Conservation (phyloP, 2,888 invertebrate species). For the Heteromyza rotundicornis region DNA sequence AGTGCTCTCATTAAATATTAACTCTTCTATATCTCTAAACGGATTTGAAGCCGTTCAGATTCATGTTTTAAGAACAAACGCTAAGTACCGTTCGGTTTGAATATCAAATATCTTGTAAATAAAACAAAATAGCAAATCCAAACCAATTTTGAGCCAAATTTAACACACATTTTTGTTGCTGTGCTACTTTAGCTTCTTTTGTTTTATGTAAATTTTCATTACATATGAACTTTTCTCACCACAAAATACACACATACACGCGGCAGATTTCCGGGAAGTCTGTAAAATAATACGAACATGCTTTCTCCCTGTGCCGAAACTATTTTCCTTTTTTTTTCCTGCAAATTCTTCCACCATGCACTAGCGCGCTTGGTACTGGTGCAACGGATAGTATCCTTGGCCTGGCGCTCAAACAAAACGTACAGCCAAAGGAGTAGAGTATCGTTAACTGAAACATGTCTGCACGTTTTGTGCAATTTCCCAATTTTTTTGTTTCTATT, state of each 20-base stretch:
- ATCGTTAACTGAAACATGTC: constrained; percentile 4
- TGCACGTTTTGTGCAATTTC: not conserved
- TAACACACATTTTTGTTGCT: not conserved
- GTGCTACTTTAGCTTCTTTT: not conserved
- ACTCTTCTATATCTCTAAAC: too few relatives aligned
- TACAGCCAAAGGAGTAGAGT: not conserved
- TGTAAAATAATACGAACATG: not conserved
- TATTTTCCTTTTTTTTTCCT: too few relatives aligned
- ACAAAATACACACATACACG: not conserved
- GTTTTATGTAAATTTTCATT: not conserved
- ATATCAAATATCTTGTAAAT: not conserved
- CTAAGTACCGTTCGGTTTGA: too few relatives aligned
- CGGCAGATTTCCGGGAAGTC: not conserved
- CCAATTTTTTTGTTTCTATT: not conserved
- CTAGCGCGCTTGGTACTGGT: not conserved
- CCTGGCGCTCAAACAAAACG: constrained; percentile 1
- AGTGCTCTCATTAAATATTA: too few relatives aligned
- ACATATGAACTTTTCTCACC: not conserved
- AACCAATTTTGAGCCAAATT: not conserved
- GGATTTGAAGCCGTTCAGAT: too few relatives aligned
- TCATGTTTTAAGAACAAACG: too few relatives aligned
- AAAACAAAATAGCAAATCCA: too few relatives aligned
- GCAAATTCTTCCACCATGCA: too few relatives aligned
- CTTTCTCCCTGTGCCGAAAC: not conserved
- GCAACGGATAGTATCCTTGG: not conserved